phyloP scores from a whole-genome alignment of 2,888 invertebrate species.

The Eudemis profundana region DNA sequence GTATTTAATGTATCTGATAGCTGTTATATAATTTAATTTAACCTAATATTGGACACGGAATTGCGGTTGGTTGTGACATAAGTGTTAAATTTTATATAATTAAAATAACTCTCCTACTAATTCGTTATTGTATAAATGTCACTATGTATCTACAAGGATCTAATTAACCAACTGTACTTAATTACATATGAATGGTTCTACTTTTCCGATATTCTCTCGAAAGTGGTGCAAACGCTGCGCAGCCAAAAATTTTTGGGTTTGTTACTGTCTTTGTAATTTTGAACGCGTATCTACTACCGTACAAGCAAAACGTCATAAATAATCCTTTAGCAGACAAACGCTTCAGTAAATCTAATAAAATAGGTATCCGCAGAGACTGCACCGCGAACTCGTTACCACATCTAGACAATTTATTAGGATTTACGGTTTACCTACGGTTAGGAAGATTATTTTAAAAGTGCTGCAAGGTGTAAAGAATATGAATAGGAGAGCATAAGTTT shows the following conservation, averaged over 20 bases:
- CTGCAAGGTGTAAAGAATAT: constrained; percentile 45
- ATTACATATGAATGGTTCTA: too few species aligned
- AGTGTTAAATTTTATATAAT: too few species aligned
- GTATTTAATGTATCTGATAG: too few species aligned
- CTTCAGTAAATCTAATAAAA: constrained; percentile 67
- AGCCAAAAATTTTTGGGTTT: neutral
- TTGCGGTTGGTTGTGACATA: too few species aligned
- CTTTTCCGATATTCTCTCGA: too few species aligned
- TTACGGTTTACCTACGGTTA: constrained; percentile 59
- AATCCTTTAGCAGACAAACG: constrained; percentile 61
- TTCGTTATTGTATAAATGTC: too few species aligned
- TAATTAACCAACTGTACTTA: too few species aligned
- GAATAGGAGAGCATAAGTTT: neutral
- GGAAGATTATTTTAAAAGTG: constrained; percentile 58
- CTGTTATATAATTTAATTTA: too few species aligned
- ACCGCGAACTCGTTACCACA: constrained; percentile 64
- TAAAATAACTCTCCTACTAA: too few species aligned
- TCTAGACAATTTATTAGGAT: constrained; percentile 70
- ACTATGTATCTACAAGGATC: too few species aligned
- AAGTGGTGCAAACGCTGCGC: neutral
- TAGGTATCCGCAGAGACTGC: constrained; percentile 66
- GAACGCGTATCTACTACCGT: constrained; percentile 34
- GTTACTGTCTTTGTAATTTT: constrained; percentile 24
- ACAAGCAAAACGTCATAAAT: constrained; percentile 58
- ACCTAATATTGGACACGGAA: too few species aligned